Evolutionary conservation across 1,140 invertebrate genomes (phyloP), one percentile per base, ranked within the genome.

Genomic region (Drosophila bocqueti): DNA sequence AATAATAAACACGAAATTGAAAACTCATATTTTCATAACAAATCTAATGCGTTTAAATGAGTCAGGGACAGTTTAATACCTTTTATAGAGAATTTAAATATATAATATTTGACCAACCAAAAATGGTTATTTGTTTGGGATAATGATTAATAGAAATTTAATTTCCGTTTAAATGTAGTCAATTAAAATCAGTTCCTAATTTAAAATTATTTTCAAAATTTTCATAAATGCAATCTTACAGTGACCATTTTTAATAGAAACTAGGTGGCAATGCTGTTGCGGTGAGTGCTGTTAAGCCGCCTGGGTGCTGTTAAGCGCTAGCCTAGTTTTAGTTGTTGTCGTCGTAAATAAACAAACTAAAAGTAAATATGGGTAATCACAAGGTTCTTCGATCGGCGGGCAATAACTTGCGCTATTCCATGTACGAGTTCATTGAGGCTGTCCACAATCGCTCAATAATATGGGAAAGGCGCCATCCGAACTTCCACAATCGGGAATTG

Each of bases 351-450:
- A 76, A 74, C n/a, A 54, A 54, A 57, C 21, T 26, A 40, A 40
- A 55, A 57, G 36, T 54, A 58, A 91, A 54, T 57, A 55, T 91
- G 86, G 87, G 86, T 15, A 91, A 91, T 26, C 86, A 83, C 50
- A 91, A 91, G 54, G 76, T 91, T 16, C 50, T 91, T 1, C 81
- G 82, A 52, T 73, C 76, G 8, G 71, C 82, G 43, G 85, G 87
- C 24, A 60, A 31, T 13, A 91, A 81, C 45, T n/a, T 78, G 5
- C 64, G 87, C 0, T 91, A 91, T 16, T 91, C 86, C 5, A 91
- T 91, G 86, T 91, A 91, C 34, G 86, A 91, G 43, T 91, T 91
- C 4, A 91, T 91, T 45, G 83, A 91, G n/a, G 86, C 86, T 4
- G 72, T 91, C 2, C 75, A 76, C 40, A 79, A 80, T 36, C 83